Evolutionary conservation across 37 sponge, comb jelly and placozoan genomes (phyloP).

Genomic region (Ephydatia muelleri): DNA sequence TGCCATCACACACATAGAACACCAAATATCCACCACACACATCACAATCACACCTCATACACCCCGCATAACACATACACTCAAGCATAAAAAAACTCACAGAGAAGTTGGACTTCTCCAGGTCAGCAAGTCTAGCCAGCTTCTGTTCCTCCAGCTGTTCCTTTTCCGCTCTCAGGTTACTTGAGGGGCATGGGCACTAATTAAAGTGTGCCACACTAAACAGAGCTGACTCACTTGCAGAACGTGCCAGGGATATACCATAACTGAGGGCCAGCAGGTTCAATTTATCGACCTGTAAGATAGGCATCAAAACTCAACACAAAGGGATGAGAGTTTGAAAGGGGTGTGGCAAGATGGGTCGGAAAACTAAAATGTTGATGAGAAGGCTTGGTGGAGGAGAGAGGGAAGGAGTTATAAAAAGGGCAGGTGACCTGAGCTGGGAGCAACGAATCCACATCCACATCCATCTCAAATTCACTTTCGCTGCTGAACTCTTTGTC

Average conservation of each 20-base stretch:
- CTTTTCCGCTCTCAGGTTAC: conserved; percentile 58
- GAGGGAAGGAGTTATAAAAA: no score
- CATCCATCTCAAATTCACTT: conserved; percentile 62
- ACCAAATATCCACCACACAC: no score
- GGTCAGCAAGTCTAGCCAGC: conserved; percentile 30
- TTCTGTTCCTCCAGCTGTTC: conserved; percentile 34
- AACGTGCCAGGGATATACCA: conserved; percentile 18
- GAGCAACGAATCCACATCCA: conserved; percentile 47
- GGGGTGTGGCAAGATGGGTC: no score
- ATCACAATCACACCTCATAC: no score
- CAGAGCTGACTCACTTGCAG: no score
- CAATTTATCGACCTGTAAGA: conserved; percentile 51
- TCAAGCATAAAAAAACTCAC: conserved; percentile 3
- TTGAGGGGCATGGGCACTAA: neutral
- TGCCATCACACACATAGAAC: no score
- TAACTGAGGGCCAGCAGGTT: conserved; percentile 68
- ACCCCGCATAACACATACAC: no score
- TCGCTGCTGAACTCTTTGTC: conserved; percentile 48
- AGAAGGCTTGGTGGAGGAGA: no score
- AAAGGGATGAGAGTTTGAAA: no score
- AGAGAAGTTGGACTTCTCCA: conserved; percentile 45
- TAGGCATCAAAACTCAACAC: neutral
- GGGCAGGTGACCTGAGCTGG: conserved; percentile 16
- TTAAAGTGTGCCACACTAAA: neutral
- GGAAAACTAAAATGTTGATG: neutral